phyloP scores from a whole-genome alignment of 1,140 invertebrate species.

The Trichonephila clavipes region DNA sequence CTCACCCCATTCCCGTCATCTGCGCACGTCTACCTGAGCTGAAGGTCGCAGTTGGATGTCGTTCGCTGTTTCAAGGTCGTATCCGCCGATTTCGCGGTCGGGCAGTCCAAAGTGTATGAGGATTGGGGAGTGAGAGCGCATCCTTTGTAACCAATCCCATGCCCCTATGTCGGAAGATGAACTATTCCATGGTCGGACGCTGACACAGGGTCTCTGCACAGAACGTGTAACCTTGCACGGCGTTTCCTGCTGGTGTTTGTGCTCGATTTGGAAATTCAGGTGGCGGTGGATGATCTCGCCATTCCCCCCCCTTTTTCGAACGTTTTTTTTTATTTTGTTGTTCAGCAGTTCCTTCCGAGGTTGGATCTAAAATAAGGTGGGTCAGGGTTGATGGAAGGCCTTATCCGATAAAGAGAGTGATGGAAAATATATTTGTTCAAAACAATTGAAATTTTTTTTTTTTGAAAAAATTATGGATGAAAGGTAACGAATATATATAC shows the following conservation, averaged over 20 bases:
- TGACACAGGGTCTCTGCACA: slow-evolving; percentile 15
- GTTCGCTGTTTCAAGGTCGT: slow-evolving; percentile 48
- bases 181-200: not conserved
- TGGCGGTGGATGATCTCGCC: not conserved
- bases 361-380: not conserved
- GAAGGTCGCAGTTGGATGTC: slow-evolving; percentile 48
- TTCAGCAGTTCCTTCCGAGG: not conserved
- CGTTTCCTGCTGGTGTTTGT: not conserved
- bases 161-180: slow-evolving; percentile 26
- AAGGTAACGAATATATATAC: too few relatives aligned
- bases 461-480: too few relatives aligned
- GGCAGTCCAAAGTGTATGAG: slow-evolving; percentile 15
- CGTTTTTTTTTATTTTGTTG: not conserved
- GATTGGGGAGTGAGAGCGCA: slow-evolving; percentile 25
- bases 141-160: slow-evolving; percentile 8
- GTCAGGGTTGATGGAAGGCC: too few relatives aligned
- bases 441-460: too few relatives aligned
- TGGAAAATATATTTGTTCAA: too few relatives aligned
- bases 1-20: not conserved
- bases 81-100: slow-evolving; percentile 49
- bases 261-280: not conserved
- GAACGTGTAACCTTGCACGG: slow-evolving; percentile 15
- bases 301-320: not conserved
- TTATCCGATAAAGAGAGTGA: too few relatives aligned
- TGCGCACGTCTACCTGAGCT: slow-evolving; percentile 58